A percentile compares a stretch with the other conserved stretches of the same genome.
Conservation (phyloP, 2,888 invertebrate genomes). For the Pilophorus perplexus region DNA sequence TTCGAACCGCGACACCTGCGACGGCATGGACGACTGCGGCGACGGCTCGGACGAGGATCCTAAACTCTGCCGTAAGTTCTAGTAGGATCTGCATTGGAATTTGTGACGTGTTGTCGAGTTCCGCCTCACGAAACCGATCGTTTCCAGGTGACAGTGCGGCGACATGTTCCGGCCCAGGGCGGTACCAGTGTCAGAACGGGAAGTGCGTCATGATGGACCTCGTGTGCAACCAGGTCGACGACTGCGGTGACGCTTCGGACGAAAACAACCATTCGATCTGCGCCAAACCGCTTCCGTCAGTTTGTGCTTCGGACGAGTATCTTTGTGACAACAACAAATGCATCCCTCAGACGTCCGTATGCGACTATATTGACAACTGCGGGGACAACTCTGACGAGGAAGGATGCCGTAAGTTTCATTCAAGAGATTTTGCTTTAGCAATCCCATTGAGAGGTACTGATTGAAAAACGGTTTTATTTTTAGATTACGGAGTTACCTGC, state of each 20-base stretch:
- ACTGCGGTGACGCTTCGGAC: conserved; percentile 92
- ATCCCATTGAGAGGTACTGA: no score
- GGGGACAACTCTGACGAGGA: conserved; percentile 86
- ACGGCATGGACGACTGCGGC: conserved; percentile 89
- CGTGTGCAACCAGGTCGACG: conserved; percentile 86
- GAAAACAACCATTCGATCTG: conserved; percentile 93
- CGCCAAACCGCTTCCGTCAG: conserved; percentile 62
- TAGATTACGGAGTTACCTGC: conserved; percentile 55
- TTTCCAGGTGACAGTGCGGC: conserved; percentile 57
- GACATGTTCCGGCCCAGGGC: conserved; percentile 76
- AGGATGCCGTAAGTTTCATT: conserved; percentile 73
- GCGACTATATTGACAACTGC: conserved; percentile 88
- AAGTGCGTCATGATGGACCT: conserved; percentile 81
- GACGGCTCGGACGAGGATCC: conserved; percentile 86
- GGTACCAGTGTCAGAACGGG: conserved; percentile 88
- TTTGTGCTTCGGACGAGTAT: conserved; percentile 75
- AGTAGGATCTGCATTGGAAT: neutral
- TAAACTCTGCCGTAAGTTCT: conserved; percentile 63
- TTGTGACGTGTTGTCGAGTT: neutral
- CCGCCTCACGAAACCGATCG: neutral
- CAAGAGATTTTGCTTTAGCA: neutral
- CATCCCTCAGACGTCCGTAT: conserved; percentile 72
- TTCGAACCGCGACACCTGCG: conserved; percentile 83
- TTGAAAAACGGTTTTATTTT: conserved; percentile 43
- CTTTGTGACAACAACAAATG: conserved; percentile 87